These are phyloP conservation scores for Clamator glandarius DNA, from an alignment of 2,797 vertebrate species.

Conservation along the genomic window DNA sequence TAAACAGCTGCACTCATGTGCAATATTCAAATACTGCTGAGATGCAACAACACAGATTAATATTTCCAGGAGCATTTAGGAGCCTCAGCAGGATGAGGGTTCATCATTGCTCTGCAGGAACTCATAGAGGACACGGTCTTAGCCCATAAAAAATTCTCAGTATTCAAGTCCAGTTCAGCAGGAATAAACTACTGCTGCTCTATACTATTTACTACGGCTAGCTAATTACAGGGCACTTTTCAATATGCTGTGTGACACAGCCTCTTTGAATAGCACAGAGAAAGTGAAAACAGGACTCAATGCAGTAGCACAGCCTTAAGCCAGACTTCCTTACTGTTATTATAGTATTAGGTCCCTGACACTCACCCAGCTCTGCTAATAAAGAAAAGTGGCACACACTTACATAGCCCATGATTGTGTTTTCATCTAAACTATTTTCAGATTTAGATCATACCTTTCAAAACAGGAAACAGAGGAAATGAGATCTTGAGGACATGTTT, in stretches of 20 bases:
- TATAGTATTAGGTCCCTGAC: neutral
- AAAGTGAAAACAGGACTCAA: neutral
- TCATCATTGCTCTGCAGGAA: neutral
- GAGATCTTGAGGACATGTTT: neutral
- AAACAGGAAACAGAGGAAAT: slow-evolving; percentile 25
- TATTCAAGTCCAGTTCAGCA: neutral
- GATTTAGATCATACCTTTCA: neutral
- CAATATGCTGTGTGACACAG: neutral
- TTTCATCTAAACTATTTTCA: neutral
- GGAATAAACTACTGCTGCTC: neutral
- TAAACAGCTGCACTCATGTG: neutral
- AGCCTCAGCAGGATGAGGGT: neutral
- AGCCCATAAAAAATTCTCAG: neutral
- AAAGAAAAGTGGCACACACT: neutral
- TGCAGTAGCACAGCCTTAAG: neutral
- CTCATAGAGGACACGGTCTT: rapidly evolving
- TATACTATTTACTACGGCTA: neutral
- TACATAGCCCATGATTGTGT: neutral
- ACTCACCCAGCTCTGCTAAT: neutral
- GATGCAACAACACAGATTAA: neutral
- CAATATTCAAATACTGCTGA: neutral
- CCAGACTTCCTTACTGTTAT: neutral
- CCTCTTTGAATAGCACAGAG: neutral
- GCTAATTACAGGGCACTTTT: neutral
- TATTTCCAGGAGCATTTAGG: neutral